Conservation (phyloP, 2,797 vertebrate species). For the Falco columbarius region DNA sequence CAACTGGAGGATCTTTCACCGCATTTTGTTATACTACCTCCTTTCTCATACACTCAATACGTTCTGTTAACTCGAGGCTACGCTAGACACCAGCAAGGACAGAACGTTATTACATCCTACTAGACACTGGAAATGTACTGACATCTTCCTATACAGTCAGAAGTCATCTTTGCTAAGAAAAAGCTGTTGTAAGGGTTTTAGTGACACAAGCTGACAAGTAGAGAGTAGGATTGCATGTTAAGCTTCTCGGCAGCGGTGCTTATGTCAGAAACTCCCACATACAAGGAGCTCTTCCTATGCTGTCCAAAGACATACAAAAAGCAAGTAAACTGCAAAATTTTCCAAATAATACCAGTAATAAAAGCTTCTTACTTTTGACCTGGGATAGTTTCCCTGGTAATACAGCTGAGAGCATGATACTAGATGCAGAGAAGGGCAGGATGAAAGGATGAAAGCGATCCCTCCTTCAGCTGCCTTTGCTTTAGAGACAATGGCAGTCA, state of each 20-base stretch:
- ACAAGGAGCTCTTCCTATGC: background rate
- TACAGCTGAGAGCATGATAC: background rate
- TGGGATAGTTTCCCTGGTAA: background rate
- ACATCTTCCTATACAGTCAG: background rate
- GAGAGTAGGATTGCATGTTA: background rate
- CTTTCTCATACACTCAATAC: background rate
- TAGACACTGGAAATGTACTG: background rate
- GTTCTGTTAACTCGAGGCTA: background rate
- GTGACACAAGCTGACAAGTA: background rate
- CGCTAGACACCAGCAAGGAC: background rate
- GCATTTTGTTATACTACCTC: background rate
- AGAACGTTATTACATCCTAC: background rate
- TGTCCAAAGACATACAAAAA: background rate
- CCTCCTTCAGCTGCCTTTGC: background rate
- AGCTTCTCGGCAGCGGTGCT: background rate
- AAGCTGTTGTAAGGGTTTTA: background rate
- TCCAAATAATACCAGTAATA: background rate
- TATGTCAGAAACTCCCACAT: background rate
- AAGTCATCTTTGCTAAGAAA: background rate
- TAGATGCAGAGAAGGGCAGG: background rate
- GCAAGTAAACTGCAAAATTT: background rate
- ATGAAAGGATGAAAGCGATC: background rate
- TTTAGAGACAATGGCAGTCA: background rate
- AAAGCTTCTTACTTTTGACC: background rate
- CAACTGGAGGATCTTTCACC: accelerated